These are phyloP conservation scores for Eupleurogrammus muticus DNA, from an alignment of 2,797 vertebrate genomes.

Conservation along the genomic window DNA sequence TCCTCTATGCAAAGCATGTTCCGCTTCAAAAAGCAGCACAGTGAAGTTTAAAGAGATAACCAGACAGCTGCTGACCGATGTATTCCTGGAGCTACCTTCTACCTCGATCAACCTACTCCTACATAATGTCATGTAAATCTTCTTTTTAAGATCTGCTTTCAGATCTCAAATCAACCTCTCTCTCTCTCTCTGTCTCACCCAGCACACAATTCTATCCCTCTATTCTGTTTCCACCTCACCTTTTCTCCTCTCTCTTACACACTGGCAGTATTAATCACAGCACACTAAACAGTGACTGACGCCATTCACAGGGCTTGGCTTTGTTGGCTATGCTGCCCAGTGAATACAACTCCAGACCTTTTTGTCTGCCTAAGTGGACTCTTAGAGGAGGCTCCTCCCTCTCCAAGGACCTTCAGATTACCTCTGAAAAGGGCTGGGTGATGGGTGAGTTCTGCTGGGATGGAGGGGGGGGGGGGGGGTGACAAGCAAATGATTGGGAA, in stretches of 20 bases:
- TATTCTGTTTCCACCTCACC: constrained; percentile 55
- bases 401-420: constrained; percentile 85
- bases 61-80: constrained; percentile 44
- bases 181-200: constrained; percentile 10
- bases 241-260: constrained; percentile 64
- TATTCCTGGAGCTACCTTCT: constrained; percentile 40
- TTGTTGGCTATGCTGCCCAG: constrained; percentile 85
- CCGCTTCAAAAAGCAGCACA: constrained; percentile 52
- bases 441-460: constrained; percentile 66
- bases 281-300: constrained; percentile 89
- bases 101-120: constrained; percentile 22
- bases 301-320: constrained; percentile 87
- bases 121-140: background rate
- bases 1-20: constrained; percentile 67
- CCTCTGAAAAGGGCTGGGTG: constrained; percentile 83
- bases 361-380: constrained; percentile 91
- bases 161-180: constrained; percentile 2
- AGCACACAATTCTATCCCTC: constrained; percentile 31
- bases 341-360: constrained; percentile 90
- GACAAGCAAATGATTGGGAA: constrained; percentile 82
- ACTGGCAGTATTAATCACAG: constrained; percentile 90
- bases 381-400: constrained; percentile 84
- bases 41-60: constrained; percentile 53
- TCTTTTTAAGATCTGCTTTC: constrained; percentile 24
- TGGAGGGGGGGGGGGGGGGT: constrained; percentile 65